A percentile compares a stretch with the other conserved stretches of the same genome.
phyloP scores from a whole-genome alignment of 2,113 vertebrate species.

The Phocoena sinus region DNA sequence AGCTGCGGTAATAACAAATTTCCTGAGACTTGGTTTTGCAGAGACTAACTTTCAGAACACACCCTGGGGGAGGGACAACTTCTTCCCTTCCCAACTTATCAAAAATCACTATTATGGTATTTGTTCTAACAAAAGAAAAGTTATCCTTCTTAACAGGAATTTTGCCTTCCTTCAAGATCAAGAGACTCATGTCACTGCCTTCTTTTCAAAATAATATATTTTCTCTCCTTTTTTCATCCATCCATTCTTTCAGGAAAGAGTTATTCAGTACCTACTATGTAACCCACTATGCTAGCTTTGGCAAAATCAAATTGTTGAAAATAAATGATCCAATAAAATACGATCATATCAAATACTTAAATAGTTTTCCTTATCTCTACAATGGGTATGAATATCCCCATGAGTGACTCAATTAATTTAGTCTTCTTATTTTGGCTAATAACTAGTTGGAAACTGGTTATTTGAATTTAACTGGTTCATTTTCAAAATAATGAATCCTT shows the following conservation, averaged over 20 bases:
- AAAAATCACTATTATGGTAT: background rate
- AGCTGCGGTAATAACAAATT: background rate
- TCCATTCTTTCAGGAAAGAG: background rate
- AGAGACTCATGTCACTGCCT: background rate
- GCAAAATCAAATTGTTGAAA: background rate
- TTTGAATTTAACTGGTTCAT: background rate
- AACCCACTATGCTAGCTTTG: background rate
- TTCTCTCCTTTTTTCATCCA: background rate
- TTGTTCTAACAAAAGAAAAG: background rate
- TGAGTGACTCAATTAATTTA: constrained; percentile 17
- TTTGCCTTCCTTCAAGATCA: background rate
- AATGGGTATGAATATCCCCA: background rate
- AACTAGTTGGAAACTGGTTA: background rate
- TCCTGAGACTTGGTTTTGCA: background rate
- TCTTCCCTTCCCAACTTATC: background rate
- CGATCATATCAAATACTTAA: background rate
- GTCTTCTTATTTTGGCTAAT: background rate
- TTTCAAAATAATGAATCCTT: constrained; percentile 13
- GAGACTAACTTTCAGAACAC: background rate
- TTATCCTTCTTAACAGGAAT: background rate
- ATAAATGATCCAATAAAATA: constrained; percentile 15
- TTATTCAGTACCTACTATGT: background rate
- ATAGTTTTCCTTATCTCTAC: background rate
- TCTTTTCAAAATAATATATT: background rate
- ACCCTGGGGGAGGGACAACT: background rate